These are phyloP conservation scores for Ellobius talpinus DNA, from an alignment of 2,113 vertebrate genomes.

Conservation along the genomic window DNA sequence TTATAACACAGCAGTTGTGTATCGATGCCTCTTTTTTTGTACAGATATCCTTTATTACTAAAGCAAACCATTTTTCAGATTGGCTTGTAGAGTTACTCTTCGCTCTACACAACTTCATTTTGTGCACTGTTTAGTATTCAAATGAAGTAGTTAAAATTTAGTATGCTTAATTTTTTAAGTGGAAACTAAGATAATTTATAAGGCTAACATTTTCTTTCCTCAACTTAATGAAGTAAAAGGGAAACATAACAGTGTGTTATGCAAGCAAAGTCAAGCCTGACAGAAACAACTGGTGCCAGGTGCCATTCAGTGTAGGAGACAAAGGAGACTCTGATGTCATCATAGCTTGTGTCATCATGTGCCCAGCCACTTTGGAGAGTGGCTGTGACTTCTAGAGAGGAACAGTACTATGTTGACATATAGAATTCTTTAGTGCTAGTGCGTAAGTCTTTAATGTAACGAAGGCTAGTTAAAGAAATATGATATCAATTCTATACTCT, in stretches of 20 bases:
- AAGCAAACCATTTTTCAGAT: neutral
- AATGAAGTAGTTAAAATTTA: neutral
- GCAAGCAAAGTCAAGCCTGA: neutral
- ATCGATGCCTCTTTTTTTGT: neutral
- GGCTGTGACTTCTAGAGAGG: neutral
- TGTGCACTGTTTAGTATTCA: neutral
- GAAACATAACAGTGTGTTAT: neutral
- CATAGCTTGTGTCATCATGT: neutral
- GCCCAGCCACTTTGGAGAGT: neutral
- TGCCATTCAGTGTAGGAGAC: neutral
- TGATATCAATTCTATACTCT: constrained; percentile 56
- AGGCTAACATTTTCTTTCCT: neutral
- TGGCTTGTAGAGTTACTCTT: neutral
- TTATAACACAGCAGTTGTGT: neutral
- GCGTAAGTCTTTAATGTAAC: constrained; percentile 62
- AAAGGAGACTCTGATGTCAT: constrained; percentile 38
- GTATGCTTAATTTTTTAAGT: neutral
- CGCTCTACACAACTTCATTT: neutral
- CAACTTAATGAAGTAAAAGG: constrained; percentile 41
- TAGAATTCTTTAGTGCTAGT: constrained; percentile 72
- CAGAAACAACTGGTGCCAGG: neutral
- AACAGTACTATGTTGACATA: constrained; percentile 41
- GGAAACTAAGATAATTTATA: neutral
- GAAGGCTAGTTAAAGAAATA: constrained; percentile 57
- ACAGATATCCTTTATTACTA: neutral